Base-by-base conservation (phyloP, 1,140 invertebrate species). In the Bombyx mandarina region DNA sequence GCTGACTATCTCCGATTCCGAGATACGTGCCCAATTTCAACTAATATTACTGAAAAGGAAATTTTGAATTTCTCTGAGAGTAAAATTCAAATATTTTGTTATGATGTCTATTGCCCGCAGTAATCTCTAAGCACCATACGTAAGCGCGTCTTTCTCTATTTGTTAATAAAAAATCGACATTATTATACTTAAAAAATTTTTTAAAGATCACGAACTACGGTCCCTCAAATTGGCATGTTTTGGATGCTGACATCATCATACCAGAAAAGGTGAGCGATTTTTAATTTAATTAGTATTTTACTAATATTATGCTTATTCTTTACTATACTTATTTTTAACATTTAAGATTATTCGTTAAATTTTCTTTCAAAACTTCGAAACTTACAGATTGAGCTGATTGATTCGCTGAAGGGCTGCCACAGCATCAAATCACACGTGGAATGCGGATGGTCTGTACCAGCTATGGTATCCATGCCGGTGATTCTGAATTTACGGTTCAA, bases 171-270 rank as follows among this genome's bases (percentile, higher is more conserved):
- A 18, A 18, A 18, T 18, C 12, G 12, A 18, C 1, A 18, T 18
- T 18, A 18, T 18, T 18, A 18, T 1, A 18, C 12, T 18, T 18
- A 8, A 47, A 44, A 48, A 52, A 46, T 2, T 54, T 61, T 43
- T 54, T 62, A 57, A 66, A 82, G 79, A 60, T 82, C 49, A 74
- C 62, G 7, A 82, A 81, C 66, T 69, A 64, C 8, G 79, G 79
- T 7, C 79, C 79, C 8, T 82, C 79, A 1, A 67, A 82, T 56
- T 74, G 73, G 65, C 69, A 66, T 54, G 60, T 62, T 22, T 65
- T 80, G 43, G 52, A 58, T 12, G 67, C 58, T 8, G 35, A 68
- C 12, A 55, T 80, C 49, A 10, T 45, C 51, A 9, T 74, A 8
- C 63, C 76, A 3, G 72, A 77, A 7, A 69, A 69, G 63, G 80